These are phyloP conservation scores for Acanthopleura granulata DNA, from an alignment of 2,888 invertebrate species.

Conservation along the genomic window DNA sequence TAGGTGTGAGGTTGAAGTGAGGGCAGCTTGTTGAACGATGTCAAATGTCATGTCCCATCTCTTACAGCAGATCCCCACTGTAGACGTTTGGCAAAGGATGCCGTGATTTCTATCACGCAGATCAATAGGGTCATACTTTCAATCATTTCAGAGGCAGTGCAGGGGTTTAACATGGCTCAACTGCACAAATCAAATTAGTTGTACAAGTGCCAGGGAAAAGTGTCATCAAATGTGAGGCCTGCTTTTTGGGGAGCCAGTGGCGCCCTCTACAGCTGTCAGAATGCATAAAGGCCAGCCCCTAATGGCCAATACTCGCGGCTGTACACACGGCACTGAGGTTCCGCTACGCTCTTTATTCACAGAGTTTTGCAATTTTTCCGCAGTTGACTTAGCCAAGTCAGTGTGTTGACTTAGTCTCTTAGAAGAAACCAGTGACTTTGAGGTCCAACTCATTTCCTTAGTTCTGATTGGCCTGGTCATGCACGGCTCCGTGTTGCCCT, in stretches of 20 bases:
- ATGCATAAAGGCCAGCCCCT: background rate
- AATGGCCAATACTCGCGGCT: background rate
- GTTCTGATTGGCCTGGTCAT: conserved; percentile 4
- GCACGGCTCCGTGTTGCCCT: background rate
- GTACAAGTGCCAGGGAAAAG: conserved; percentile 10
- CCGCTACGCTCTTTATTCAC: background rate
- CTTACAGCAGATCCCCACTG: background rate
- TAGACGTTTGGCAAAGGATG: background rate
- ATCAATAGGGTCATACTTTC: conserved; percentile 13
- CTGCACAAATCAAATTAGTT: conserved; percentile 19
- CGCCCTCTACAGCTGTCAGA: conserved; percentile 8
- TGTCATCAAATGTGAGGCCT: conserved; percentile 10
- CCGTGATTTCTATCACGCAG: background rate
- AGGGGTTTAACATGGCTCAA: conserved; percentile 5
- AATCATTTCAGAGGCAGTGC: background rate
- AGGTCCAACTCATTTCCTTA: background rate
- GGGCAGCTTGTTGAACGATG: background rate
- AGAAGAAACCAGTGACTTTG: conserved; percentile 7
- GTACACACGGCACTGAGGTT: background rate
- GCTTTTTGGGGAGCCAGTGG: background rate
- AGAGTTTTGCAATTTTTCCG: conserved; percentile 5
- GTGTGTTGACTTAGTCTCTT: background rate
- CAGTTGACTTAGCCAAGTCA: conserved; percentile 3
- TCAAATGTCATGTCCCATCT: conserved; percentile 2
- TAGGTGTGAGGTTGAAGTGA: background rate